A percentile compares a stretch with the other conserved stretches of the same genome.
Evolutionary conservation across 64 coral and sea anemone genomes (phyloP).

Genomic region (Actinia tenebrosa): DNA sequence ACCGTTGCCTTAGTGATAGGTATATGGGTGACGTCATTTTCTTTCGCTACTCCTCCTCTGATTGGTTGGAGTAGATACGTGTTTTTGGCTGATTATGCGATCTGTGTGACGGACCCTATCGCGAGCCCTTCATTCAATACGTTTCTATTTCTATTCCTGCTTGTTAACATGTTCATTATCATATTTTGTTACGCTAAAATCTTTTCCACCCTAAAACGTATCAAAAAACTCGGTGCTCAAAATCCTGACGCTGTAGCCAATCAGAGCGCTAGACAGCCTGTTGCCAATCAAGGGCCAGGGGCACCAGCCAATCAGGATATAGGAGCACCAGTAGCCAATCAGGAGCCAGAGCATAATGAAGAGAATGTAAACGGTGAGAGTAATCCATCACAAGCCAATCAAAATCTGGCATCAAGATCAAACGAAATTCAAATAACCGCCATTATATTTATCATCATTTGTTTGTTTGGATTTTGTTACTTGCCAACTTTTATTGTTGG

Average conservation of each 20-base stretch:
- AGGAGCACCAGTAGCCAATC: too few relatives aligned
- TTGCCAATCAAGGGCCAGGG: neutral
- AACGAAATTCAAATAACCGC: neutral
- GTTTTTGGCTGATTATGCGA: neutral
- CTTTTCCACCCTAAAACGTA: neutral
- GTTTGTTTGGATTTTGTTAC: neutral
- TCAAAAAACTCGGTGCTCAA: neutral
- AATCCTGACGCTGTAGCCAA: neutral
- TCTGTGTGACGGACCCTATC: neutral
- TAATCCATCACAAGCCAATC: neutral
- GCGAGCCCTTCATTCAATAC: neutral
- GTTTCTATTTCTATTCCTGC: neutral
- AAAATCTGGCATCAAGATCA: neutral
- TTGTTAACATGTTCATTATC: neutral
- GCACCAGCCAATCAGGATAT: neutral
- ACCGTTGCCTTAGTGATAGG: slow-evolving; percentile 11
- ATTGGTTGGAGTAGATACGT: neutral
- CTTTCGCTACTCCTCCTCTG: neutral
- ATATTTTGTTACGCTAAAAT: neutral
- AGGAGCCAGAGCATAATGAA: neutral
- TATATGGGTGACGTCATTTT: neutral
- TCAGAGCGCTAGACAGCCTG: neutral
- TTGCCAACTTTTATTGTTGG: neutral
- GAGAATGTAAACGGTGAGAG: neutral
- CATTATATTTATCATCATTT: neutral